Evolutionary conservation across 2,888 invertebrate genomes (phyloP).

Genomic region (Spialia ferax): DNA sequence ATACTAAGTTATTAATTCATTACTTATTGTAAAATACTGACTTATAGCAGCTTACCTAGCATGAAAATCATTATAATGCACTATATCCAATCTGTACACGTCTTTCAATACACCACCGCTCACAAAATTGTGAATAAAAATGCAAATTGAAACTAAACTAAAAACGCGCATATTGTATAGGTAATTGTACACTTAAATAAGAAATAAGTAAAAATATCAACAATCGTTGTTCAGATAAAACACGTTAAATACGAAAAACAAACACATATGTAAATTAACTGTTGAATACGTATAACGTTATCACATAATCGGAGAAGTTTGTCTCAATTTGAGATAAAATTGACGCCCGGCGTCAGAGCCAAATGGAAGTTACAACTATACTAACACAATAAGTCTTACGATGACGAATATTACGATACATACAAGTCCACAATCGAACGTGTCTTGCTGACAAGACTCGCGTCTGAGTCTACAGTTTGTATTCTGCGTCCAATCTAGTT

Average conservation of each 20-base stretch:
- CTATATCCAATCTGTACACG: not conserved
- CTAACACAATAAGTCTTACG: not conserved
- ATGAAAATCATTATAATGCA: constrained; percentile 3
- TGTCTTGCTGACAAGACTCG: not conserved
- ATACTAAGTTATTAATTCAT: too few relatives aligned
- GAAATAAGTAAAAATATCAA: not conserved
- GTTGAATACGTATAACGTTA: not conserved
- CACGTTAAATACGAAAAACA: too few relatives aligned
- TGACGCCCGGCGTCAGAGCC: not conserved
- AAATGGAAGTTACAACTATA: constrained; percentile 5
- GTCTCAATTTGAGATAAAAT: not conserved
- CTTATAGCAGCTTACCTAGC: constrained; percentile 3
- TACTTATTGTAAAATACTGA: too few relatives aligned
- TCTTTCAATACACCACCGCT: not conserved
- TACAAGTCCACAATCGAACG: too few relatives aligned
- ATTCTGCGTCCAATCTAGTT: not conserved
- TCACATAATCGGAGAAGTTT: constrained; percentile 1
- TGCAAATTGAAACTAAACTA: not conserved
- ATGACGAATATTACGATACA: not conserved
- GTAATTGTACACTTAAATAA: too few relatives aligned
- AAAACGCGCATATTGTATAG: not conserved
- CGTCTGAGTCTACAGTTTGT: not conserved
- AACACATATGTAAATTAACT: not conserved
- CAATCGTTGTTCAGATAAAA: not conserved
- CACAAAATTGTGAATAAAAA: not conserved